These are phyloP conservation scores for Atta cephalotes DNA, from an alignment of 1,140 invertebrate genomes.

Conservation along the genomic window DNA sequence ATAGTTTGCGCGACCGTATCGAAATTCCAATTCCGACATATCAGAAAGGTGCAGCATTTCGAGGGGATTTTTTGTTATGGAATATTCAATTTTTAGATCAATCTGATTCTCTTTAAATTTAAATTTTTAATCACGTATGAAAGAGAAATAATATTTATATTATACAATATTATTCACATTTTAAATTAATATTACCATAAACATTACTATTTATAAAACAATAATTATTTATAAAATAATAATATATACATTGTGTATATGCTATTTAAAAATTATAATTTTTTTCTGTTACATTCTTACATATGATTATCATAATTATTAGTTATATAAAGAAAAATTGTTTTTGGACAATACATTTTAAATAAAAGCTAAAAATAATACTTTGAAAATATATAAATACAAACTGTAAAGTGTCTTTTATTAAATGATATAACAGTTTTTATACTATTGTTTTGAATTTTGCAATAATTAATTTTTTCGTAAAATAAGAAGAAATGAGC, in stretches of 20 bases:
- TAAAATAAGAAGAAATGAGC: no score
- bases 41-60: neutral
- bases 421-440: no score
- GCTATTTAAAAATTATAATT: neutral
- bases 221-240: slow-evolving; percentile 3
- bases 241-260: neutral
- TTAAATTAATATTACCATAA: neutral
- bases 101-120: neutral
- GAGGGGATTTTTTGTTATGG: neutral
- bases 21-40: slow-evolving; percentile 46
- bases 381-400: no score
- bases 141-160: neutral
- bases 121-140: neutral
- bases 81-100: neutral
- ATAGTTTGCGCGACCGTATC: slow-evolving; percentile 41
- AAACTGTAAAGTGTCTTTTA: no score
- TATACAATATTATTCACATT: neutral
- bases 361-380: no score
- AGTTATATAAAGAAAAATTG: no score
- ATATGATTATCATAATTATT: neutral
- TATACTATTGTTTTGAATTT: no score
- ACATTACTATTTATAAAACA: neutral
- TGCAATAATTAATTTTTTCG: no score
- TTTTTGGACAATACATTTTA: no score
- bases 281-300: neutral